Evolutionary conservation across 2,797 vertebrate species (phyloP), one percentile per base, ranked within the genome.

Genomic region (Ctenopoma multispine): DNA sequence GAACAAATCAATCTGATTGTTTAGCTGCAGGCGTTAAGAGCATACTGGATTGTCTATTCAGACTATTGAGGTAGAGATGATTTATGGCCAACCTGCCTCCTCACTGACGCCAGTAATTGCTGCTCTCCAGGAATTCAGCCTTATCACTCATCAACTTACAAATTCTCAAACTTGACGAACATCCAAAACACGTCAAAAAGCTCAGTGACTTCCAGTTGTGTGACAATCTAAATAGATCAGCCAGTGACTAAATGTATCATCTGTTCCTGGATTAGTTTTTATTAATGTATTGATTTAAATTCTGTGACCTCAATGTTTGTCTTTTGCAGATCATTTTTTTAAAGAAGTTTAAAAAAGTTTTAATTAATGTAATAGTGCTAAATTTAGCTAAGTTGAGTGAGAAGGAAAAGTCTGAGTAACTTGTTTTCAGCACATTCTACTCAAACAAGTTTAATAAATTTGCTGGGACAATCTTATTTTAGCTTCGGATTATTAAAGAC

Each of bases 131-230:
- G 71, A 81, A 61, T 66, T 69, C 60, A 72, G 74, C 53, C 54
- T 53, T 70, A 69, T 91, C 86, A 89, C 85, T 92, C 89, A 86
- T 18, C 79, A 78, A 63, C 86, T 85, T 78, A 51, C 81, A 81
- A 65, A 86, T 73, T 68, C 54, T 75, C 57, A 56, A 81, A 80
- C 75, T 81, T 82, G 82, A 87, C 77, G 86, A 83, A 79, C 70
- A 60, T 84, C 74, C 79, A 82, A 76, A 46, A 63, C 48, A 67
- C 56, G 53, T 79, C 66, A n/a, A 31, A 50, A 72, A 57, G 63
- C 73, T 48, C 62, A 20, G 38, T n/a, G 34, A 38, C 62, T 70
- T 58, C 55, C 67, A 36, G 14, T 43, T 18, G 61, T 59, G 57
- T 23, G 50, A 72, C 68, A 61, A 48, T 68, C 59, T 71, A 36